Evolutionary conservation across 2,888 invertebrate species (phyloP).

Genomic region (Sarcophaga rosellei): DNA sequence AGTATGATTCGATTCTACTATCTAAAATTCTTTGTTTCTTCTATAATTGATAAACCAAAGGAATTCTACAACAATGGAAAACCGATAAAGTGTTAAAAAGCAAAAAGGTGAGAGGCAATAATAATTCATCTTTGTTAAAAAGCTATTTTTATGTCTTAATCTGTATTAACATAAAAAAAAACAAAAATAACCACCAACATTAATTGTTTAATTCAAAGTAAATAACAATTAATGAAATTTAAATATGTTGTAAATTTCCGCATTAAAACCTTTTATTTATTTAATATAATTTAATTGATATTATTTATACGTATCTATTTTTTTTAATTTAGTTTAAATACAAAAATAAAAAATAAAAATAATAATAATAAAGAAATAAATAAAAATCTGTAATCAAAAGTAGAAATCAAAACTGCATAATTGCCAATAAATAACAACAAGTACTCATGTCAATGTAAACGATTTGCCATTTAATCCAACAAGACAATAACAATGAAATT

Average conservation of each 20-base stretch:
- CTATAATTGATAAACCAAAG: not conserved
- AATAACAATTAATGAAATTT: constrained; percentile 57
- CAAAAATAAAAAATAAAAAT: not conserved
- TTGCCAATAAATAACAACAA: no score
- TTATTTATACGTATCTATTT: not conserved
- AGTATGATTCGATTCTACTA: no score
- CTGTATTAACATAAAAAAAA: constrained; percentile 13
- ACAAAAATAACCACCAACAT: not conserved
- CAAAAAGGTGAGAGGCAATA: no score
- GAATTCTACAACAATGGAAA: no score
- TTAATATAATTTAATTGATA: constrained; percentile 20
- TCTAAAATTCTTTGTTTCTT: no score
- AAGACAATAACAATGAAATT: no score
- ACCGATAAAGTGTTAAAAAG: no score
- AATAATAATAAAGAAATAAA: no score
- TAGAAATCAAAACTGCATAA: no score
- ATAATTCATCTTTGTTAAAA: no score
- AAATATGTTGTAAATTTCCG: constrained; percentile 20
- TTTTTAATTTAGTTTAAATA: not conserved
- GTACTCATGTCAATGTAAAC: no score
- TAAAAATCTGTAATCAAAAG: not conserved
- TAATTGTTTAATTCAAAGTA: constrained; percentile 47
- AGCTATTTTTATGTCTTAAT: not conserved
- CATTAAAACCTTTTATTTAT: not conserved
- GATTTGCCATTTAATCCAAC: no score